Percentiles rank a stretch among this genome's conserved stretches.
Evolutionary conservation across 2,797 vertebrate species (phyloP).

Genomic region (Protonibea diacanthus): DNA sequence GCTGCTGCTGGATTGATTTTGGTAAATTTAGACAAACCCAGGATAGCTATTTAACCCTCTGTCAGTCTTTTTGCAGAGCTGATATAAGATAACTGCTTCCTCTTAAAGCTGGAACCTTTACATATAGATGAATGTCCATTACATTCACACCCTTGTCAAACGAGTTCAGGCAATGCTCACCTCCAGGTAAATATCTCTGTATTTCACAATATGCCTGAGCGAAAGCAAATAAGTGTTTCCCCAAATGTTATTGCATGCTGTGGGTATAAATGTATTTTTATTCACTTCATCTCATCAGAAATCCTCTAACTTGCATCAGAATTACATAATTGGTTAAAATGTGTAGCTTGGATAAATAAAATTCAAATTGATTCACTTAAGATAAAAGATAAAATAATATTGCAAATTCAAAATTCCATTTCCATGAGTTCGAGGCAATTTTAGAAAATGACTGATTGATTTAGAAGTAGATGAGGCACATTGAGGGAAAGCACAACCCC

Average conservation of each 20-base stretch:
- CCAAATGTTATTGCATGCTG: neutral
- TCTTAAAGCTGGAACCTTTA: neutral
- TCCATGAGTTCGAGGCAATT: neutral
- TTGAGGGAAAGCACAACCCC: neutral
- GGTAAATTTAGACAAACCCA: no score
- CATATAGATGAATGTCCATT: no score
- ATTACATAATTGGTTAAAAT: neutral
- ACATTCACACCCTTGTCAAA: no score
- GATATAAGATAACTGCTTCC: neutral
- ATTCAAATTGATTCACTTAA: neutral
- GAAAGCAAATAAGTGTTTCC: neutral
- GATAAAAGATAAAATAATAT: neutral
- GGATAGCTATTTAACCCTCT: no score
- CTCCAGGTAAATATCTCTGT: neutral
- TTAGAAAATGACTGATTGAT: neutral
- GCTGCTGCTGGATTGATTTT: no score
- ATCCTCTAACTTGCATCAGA: neutral
- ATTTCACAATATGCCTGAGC: neutral
- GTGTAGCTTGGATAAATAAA: neutral
- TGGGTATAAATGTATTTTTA: neutral
- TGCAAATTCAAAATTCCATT: neutral
- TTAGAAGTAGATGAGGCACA: neutral
- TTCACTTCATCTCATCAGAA: neutral
- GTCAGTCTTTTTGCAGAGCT: neutral
- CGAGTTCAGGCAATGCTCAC: neutral